Percentiles rank a stretch among this genome's conserved stretches.
Evolutionary conservation across 2,888 invertebrate species (phyloP).

Genomic region (Phalera bucephala): DNA sequence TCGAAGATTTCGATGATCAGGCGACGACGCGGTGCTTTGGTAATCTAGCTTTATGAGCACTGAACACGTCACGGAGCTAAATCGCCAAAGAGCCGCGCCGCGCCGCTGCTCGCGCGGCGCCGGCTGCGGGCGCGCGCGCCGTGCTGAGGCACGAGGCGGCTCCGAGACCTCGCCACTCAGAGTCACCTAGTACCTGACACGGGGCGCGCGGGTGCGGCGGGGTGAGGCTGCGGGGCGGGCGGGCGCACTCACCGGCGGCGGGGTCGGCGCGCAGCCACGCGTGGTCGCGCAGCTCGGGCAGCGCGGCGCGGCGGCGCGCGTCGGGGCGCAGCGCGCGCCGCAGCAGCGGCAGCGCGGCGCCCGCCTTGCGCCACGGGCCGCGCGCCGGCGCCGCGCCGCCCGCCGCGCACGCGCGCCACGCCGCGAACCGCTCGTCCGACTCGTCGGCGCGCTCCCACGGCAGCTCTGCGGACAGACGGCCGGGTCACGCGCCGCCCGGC

Average conservation of each 20-base stretch:
- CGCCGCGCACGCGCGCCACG: constrained; percentile 82
- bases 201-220: constrained; percentile 9
- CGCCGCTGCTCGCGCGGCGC: constrained; percentile 39
- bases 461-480: constrained; percentile 85
- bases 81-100: constrained; percentile 92
- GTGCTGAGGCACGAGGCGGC: constrained; percentile 79
- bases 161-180: constrained; percentile 85
- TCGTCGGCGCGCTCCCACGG: constrained; percentile 95
- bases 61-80: constrained; percentile 92
- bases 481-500: background rate
- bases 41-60: constrained; percentile 96
- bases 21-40: constrained; percentile 89
- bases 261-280: constrained; percentile 66
- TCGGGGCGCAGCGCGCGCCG: constrained; percentile 88
- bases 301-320: constrained; percentile 85
- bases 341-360: constrained; percentile 88
- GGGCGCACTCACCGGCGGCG: constrained; percentile 18
- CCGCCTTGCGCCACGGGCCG: constrained; percentile 92
- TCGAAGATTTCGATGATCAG: constrained; percentile 14
- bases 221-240: background rate
- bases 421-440: constrained; percentile 87
- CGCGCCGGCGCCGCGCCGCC: constrained; percentile 54
- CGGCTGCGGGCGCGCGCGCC: constrained; percentile 37
- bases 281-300: constrained; percentile 88
- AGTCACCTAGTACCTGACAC: constrained; percentile 94